Evolutionary conservation across 2,113 vertebrate species (phyloP).

Genomic region (Saguinus midas): DNA sequence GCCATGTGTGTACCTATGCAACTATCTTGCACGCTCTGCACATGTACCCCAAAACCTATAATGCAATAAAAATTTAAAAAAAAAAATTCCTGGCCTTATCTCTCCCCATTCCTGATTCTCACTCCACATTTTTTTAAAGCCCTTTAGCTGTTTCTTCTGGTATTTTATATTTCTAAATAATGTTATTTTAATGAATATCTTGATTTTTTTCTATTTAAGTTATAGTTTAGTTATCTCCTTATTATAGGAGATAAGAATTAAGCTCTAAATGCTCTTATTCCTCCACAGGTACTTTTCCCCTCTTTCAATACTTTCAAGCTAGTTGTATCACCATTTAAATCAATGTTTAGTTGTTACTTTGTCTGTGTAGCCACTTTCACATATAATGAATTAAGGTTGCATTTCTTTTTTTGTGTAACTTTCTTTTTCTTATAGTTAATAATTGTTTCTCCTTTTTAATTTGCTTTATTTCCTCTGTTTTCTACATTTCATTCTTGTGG

Average conservation of each 20-base stretch:
- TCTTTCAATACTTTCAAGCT: background rate
- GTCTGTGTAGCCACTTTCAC: background rate
- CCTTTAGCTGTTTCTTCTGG: background rate
- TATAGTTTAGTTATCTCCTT: background rate
- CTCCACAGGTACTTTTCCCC: background rate
- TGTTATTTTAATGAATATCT: background rate
- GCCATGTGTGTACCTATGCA: too few relatives aligned
- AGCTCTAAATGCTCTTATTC: background rate
- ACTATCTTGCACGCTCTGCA: too few relatives aligned
- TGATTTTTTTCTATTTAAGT: background rate
- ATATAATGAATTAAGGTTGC: background rate
- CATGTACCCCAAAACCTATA: too few relatives aligned
- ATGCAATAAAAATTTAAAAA: too few relatives aligned
- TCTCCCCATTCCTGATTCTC: background rate
- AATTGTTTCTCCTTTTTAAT: background rate
- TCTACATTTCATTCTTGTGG: background rate
- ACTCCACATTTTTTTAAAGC: background rate
- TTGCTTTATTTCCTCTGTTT: background rate
- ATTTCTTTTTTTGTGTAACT: background rate
- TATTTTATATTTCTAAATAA: conserved; percentile 10
- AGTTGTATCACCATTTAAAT: background rate
- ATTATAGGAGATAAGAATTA: background rate
- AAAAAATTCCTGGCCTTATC: background rate
- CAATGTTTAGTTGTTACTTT: background rate
- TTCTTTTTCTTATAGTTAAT: background rate